These are phyloP conservation scores for Psylliodes chrysocephalus DNA, from an alignment of 2,888 invertebrate genomes.

Conservation along the genomic window DNA sequence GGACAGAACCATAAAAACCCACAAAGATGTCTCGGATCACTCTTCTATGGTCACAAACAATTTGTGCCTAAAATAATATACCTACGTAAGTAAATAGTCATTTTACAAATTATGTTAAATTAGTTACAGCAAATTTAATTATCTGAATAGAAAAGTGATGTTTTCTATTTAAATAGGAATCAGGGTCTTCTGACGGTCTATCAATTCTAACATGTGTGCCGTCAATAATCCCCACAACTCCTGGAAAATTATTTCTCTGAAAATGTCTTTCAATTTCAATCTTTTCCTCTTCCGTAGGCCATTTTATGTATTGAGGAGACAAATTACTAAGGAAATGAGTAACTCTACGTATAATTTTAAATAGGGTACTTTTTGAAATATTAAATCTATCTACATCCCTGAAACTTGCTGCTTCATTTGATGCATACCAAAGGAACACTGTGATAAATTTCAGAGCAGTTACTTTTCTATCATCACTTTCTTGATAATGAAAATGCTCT, in stretches of 20 bases:
- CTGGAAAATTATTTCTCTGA: slow-evolving; percentile 35
- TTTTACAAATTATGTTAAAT: background rate
- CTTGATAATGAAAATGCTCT: too few relatives aligned
- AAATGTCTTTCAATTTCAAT: slow-evolving; percentile 33
- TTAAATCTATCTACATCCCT: slow-evolving; percentile 43
- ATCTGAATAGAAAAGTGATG: slow-evolving; percentile 36
- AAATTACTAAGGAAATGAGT: slow-evolving; percentile 40
- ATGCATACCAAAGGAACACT: background rate
- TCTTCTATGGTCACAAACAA: slow-evolving; percentile 33
- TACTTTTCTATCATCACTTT: too few relatives aligned
- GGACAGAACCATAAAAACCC: slow-evolving; percentile 46
- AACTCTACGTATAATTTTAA: slow-evolving; percentile 38
- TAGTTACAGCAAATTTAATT: background rate
- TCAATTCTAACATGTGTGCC: slow-evolving; percentile 40
- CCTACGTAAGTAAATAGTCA: background rate
- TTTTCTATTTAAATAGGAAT: slow-evolving; percentile 38
- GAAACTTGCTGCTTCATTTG: slow-evolving; percentile 15
- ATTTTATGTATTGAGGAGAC: slow-evolving; percentile 29
- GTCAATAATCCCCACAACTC: slow-evolving; percentile 36
- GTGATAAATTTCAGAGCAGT: too few relatives aligned
- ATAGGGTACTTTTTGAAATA: too few relatives aligned
- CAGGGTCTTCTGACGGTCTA: slow-evolving; percentile 39
- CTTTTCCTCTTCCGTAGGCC: slow-evolving; percentile 34
- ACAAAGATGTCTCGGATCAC: slow-evolving; percentile 43
- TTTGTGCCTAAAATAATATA: slow-evolving; percentile 33